Evolutionary conservation across 2,888 invertebrate genomes (phyloP).

Genomic region (Sarcophaga subvicina): DNA sequence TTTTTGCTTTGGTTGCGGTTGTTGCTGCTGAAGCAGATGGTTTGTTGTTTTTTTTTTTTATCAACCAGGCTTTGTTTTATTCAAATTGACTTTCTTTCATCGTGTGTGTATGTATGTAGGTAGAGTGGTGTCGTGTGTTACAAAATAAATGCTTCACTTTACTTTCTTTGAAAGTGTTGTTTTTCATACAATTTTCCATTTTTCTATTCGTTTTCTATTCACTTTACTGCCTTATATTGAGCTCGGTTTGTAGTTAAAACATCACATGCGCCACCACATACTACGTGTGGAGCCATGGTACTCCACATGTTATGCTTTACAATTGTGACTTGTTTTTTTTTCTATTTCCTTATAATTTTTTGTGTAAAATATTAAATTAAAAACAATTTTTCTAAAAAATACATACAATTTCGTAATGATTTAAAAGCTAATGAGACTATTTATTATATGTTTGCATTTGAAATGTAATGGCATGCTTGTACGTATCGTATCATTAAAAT

Average conservation of each 20-base stretch:
- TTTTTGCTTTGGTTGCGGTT: not conserved
- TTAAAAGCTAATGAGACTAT: not conserved
- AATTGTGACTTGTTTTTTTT: not conserved
- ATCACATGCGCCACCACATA: slow-evolving; percentile 26
- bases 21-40: slow-evolving; percentile 1
- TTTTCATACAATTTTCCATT: not conserved
- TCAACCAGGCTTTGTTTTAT: slow-evolving; percentile 20
- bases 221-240: too few relatives aligned
- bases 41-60: not conserved
- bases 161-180: slow-evolving; percentile 18
- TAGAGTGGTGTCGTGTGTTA: too few relatives aligned
- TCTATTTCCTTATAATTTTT: too few relatives aligned
- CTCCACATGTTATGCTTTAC: not conserved
- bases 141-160: not conserved
- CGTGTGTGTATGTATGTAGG: not conserved
- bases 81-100: slow-evolving; percentile 22
- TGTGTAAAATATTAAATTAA: too few relatives aligned
- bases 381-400: too few relatives aligned
- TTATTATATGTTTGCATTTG: not conserved
- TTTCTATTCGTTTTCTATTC: not conserved
- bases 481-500: too few relatives aligned
- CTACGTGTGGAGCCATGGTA: not conserved
- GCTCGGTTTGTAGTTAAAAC: not conserved
- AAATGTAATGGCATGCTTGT: too few relatives aligned
- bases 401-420: not conserved